A percentile compares a stretch with the other conserved stretches of the same genome.
These are phyloP conservation scores for Pogonocichla stellata DNA, from an alignment of 2,113 vertebrate genomes.

Conservation along the genomic window DNA sequence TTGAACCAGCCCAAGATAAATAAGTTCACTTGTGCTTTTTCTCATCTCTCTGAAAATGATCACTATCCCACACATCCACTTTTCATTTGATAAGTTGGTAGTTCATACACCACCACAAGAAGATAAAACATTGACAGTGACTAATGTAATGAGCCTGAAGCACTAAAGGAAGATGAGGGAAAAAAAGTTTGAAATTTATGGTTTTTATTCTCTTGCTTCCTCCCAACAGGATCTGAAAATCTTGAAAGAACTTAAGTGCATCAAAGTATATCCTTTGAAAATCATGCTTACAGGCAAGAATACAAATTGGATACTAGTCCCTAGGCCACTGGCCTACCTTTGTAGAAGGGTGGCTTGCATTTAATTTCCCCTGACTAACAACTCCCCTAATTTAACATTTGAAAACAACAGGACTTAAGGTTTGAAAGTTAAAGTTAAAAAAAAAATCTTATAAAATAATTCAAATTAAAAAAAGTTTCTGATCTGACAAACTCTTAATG, in stretches of 20 bases:
- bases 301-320: slow-evolving; percentile 48
- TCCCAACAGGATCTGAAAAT: slow-evolving; percentile 40
- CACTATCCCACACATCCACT: background rate
- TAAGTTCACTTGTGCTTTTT: background rate
- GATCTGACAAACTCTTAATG: background rate
- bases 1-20: background rate
- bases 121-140: slow-evolving; percentile 34
- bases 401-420: background rate
- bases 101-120: background rate
- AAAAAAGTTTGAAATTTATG: background rate
- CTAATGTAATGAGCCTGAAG: slow-evolving; percentile 38
- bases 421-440: background rate
- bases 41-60: background rate
- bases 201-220: slow-evolving; percentile 17
- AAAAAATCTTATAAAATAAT: background rate
- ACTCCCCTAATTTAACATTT: slow-evolving; percentile 46
- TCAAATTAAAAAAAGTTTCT: background rate
- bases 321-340: slow-evolving; percentile 49
- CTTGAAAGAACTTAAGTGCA: slow-evolving; percentile 34
- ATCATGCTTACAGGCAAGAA: slow-evolving; percentile 31
- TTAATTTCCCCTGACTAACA: slow-evolving; percentile 61
- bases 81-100: background rate
- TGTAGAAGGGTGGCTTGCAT: slow-evolving; percentile 38
- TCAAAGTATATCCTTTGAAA: slow-evolving; percentile 52
- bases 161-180: background rate